Conservation (phyloP, 2,113 vertebrate genomes). For the Chauna torquata region DNA sequence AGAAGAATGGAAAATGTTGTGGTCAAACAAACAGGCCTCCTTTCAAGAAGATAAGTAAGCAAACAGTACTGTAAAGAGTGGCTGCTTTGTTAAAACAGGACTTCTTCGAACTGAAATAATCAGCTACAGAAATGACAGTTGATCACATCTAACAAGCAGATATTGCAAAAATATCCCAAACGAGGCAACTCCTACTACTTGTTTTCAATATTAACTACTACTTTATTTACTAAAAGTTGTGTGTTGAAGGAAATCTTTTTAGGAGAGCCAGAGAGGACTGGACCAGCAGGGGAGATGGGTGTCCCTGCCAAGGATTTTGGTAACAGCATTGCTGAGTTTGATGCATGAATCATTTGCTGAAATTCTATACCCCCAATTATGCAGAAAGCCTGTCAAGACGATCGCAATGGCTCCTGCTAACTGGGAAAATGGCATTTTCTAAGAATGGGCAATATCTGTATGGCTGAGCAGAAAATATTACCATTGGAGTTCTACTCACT, state of each 20-base stretch:
- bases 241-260: neutral
- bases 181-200: neutral
- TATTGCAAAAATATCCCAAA: neutral
- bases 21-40: constrained; percentile 23
- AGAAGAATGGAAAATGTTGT: constrained; percentile 27
- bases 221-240: neutral
- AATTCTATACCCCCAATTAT: neutral
- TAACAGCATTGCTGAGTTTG: neutral
- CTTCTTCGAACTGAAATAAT: neutral
- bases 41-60: constrained; percentile 26
- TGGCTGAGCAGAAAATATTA: neutral
- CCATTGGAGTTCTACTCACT: neutral
- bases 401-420: neutral
- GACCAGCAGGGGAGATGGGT: neutral
- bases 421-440: rapidly evolving
- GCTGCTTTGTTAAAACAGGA: neutral
- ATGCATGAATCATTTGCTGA: neutral
- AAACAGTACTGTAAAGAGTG: neutral
- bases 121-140: neutral
- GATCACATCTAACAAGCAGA: neutral
- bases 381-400: neutral
- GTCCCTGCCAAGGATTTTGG: neutral
- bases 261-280: neutral
- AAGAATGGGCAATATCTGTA: neutral
- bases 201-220: neutral